Conservation (phyloP, 1,140 invertebrate genomes). For the Ostrea denselamellosa region DNA sequence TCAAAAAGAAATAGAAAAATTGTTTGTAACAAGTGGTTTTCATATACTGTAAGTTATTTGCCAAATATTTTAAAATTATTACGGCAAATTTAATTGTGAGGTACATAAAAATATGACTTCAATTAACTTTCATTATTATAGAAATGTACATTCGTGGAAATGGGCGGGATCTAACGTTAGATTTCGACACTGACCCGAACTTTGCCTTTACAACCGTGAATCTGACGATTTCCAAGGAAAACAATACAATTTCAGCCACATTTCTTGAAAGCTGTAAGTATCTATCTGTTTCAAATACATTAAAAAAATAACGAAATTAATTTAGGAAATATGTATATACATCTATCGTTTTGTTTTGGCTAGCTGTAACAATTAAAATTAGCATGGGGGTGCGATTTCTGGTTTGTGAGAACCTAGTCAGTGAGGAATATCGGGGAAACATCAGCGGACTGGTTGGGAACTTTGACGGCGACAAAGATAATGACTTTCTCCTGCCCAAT, state of each 20-base stretch:
- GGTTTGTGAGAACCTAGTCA: neutral
- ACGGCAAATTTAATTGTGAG: neutral
- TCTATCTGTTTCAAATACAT: neutral
- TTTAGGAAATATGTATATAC: neutral
- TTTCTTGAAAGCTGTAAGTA: conserved; percentile 18
- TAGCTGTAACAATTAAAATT: neutral
- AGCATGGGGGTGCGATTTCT: neutral
- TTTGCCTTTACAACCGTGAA: neutral
- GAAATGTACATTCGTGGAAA: neutral
- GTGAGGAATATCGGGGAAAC: neutral
- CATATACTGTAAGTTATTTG: neutral
- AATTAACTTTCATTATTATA: neutral
- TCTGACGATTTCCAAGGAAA: neutral
- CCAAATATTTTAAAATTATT: neutral
- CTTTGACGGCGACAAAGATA: conserved; percentile 32
- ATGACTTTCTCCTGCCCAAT: conserved; percentile 44
- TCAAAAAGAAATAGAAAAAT: too few relatives aligned
- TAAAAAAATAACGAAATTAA: neutral
- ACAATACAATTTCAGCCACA: neutral
- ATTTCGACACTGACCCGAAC: conserved; percentile 1
- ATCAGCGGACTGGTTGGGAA: conserved; percentile 39
- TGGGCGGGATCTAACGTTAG: neutral
- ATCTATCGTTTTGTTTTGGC: neutral
- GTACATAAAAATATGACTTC: too few relatives aligned
- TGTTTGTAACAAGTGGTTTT: too few relatives aligned